Percentiles rank a stretch among this genome's conserved stretches.
These are phyloP conservation scores for Drosophila burlai DNA, from an alignment of 1,140 invertebrate species.

Conservation along the genomic window DNA sequence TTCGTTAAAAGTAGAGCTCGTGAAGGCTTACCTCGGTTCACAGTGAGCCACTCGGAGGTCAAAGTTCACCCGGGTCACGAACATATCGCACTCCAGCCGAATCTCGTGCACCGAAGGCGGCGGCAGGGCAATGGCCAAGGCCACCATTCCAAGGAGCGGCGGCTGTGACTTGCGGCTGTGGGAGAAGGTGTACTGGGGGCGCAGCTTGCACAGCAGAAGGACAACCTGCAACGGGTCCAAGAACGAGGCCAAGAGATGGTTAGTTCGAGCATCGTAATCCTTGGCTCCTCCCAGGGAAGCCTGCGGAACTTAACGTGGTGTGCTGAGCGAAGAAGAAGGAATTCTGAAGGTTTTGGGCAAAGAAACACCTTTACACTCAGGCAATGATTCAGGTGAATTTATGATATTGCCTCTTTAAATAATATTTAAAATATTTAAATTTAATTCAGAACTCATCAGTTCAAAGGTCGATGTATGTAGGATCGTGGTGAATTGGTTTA, in stretches of 20 bases:
- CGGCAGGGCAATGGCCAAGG: constrained; percentile 96
- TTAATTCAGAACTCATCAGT: not conserved
- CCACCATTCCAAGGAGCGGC: constrained; percentile 96
- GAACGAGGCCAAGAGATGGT: constrained; percentile 7
- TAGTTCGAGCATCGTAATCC: constrained; percentile 6
- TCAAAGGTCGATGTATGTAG: not conserved
- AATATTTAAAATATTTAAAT: not conserved
- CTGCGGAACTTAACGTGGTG: not conserved
- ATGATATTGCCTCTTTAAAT: not conserved
- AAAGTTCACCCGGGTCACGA: constrained; percentile 97
- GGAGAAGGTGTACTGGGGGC: constrained; percentile 96
- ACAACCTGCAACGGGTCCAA: constrained; percentile 91
- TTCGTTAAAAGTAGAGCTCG: not conserved
- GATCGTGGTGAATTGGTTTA: not conserved
- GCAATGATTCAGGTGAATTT: not conserved
- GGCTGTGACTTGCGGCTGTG: constrained; percentile 94
- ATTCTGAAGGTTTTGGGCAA: no score
- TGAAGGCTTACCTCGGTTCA: constrained; percentile 93
- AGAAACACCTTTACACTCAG: not conserved
- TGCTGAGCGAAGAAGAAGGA: not conserved
- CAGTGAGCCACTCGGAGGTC: constrained; percentile 98
- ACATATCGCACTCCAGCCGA: constrained; percentile 97
- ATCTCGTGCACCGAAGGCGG: constrained; percentile 99
- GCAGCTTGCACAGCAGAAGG: constrained; percentile 94
- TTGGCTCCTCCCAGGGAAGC: not conserved